These are phyloP conservation scores for Thecocarcelia acutangulata DNA, from an alignment of 2,888 invertebrate species.

Conservation along the genomic window DNA sequence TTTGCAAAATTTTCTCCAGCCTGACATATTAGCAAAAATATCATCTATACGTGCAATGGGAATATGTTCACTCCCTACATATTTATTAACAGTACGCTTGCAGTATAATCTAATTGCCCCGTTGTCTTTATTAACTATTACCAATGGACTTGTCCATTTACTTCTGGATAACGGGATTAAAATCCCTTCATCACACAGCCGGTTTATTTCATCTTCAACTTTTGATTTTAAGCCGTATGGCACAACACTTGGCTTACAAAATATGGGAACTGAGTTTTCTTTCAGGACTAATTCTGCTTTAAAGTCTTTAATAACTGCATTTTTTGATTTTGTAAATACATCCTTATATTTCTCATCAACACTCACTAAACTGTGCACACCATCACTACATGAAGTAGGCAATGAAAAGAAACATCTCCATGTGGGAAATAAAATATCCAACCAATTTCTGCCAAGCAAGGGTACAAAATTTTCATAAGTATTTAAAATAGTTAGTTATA, in stretches of 20 bases:
- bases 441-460: conserved; percentile 54
- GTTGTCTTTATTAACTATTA: conserved; percentile 5
- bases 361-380: conserved; percentile 13
- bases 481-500: conserved; percentile 51
- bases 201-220: conserved; percentile 56
- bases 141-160: conserved; percentile 65
- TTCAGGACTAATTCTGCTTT: conserved; percentile 25
- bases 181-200: conserved; percentile 59
- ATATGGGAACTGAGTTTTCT: conserved; percentile 25
- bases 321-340: conserved; percentile 12
- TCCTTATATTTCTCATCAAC: conserved; percentile 15
- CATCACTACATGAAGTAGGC: too few species aligned
- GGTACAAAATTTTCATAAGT: conserved; percentile 51
- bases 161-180: conserved; percentile 68
- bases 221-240: too few species aligned
- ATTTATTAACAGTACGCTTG: conserved; percentile 49
- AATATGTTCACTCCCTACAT: too few species aligned
- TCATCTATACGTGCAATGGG: conserved; percentile 52
- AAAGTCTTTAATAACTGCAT: conserved; percentile 20
- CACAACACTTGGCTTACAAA: conserved; percentile 24
- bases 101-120: conserved; percentile 51
- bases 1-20: conserved; percentile 52
- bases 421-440: conserved; percentile 43
- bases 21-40: conserved; percentile 49
- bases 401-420: conserved; percentile 34